Evolutionary conservation across 2,113 vertebrate species (phyloP).

Genomic region (Pygoscelis adeliae): DNA sequence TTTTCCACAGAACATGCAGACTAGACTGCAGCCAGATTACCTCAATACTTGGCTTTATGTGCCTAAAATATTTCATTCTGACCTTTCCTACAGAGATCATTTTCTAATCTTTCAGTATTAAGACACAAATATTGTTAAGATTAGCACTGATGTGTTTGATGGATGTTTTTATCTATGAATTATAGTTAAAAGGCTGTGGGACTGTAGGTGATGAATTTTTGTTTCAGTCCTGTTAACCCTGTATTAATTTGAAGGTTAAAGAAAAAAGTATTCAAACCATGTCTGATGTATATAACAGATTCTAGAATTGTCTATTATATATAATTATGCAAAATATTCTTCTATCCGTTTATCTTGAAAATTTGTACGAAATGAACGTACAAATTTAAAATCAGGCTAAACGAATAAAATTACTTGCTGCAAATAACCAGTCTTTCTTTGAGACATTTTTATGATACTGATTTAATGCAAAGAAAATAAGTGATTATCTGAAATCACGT

Average conservation of each 20-base stretch:
- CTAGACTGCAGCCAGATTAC: background rate
- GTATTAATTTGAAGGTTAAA: background rate
- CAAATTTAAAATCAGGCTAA: background rate
- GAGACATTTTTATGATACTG: constrained; percentile 30
- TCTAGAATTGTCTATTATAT: background rate
- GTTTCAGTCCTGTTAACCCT: background rate
- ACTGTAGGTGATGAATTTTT: background rate
- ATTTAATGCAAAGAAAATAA: constrained; percentile 59
- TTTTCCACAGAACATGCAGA: background rate
- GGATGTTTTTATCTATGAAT: background rate
- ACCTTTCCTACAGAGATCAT: background rate
- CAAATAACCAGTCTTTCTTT: background rate
- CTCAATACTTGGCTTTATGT: background rate
- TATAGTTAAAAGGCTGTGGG: background rate
- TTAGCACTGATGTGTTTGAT: background rate
- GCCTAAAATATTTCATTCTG: background rate
- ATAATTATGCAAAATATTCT: background rate
- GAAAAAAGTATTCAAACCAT: background rate
- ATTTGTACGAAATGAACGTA: background rate
- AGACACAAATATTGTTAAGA: background rate
- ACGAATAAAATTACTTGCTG: background rate
- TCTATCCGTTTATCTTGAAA: background rate
- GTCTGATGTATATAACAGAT: background rate
- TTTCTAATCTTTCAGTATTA: background rate
- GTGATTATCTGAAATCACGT: constrained; percentile 23